These are phyloP conservation scores for Trichonephila clavipes DNA, from an alignment of 1,140 invertebrate genomes.

Conservation along the genomic window DNA sequence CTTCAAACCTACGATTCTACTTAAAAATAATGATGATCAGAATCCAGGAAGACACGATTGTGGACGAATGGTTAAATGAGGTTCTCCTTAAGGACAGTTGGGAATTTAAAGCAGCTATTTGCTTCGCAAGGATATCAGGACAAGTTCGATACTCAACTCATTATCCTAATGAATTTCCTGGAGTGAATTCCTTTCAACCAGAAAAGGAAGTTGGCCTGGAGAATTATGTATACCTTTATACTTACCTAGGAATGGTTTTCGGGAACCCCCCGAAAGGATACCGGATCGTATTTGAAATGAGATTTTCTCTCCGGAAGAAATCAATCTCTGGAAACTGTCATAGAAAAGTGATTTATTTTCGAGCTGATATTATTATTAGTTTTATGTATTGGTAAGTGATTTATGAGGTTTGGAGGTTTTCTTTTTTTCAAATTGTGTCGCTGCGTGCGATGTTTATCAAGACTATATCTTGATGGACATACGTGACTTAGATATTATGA, in stretches of 20 bases:
- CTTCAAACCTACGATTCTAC: not conserved
- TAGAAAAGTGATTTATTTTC: no score
- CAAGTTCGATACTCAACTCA: slow-evolving; percentile 29
- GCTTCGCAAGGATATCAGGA: slow-evolving; percentile 13
- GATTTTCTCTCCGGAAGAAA: not conserved
- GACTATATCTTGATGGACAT: no score
- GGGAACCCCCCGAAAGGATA: not conserved
- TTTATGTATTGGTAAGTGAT: no score
- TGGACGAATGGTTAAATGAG: slow-evolving; percentile 25
- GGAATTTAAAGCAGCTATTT: slow-evolving; percentile 19
- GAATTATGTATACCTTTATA: not conserved
- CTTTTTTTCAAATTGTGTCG: no score
- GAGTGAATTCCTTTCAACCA: not conserved
- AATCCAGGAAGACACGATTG: not conserved
- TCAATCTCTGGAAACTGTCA: not conserved
- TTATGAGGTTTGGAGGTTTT: no score
- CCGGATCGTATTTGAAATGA: not conserved
- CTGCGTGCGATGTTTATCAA: no score
- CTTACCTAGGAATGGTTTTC: not conserved
- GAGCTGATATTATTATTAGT: not conserved
- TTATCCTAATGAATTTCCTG: not conserved
- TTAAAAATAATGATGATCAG: slow-evolving; percentile 24
- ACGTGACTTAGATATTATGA: no score
- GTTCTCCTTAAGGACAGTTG: slow-evolving; percentile 24
- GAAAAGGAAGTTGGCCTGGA: not conserved